Evolutionary conservation across 2,888 invertebrate species (phyloP).

Genomic region (Caenorhabditis panamensis): DNA sequence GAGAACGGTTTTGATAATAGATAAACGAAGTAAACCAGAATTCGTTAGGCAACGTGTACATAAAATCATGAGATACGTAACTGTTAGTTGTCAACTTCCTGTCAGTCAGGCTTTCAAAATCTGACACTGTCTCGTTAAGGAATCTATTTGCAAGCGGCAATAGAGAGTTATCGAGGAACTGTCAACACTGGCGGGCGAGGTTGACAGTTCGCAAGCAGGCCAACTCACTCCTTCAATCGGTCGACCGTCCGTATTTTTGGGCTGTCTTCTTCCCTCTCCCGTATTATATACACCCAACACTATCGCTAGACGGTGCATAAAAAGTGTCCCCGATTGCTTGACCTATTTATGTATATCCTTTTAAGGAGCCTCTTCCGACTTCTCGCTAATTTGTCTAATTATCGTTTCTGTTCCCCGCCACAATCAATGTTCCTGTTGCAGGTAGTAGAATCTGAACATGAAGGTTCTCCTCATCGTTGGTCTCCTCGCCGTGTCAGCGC

Average conservation of each 20-base stretch:
- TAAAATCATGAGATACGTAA: background rate
- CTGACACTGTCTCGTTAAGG: slow-evolving; percentile 9
- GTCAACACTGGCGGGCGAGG: slow-evolving; percentile 59
- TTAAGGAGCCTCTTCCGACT: slow-evolving; percentile 36
- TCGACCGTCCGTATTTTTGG: slow-evolving; percentile 47
- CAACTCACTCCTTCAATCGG: slow-evolving; percentile 59
- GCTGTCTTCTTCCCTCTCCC: slow-evolving; percentile 30
- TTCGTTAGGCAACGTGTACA: slow-evolving; percentile 43
- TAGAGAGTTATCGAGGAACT: slow-evolving; percentile 55
- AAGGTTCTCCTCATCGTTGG: slow-evolving; percentile 58
- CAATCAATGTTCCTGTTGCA: slow-evolving; percentile 26
- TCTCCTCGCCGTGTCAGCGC: slow-evolving; percentile 52
- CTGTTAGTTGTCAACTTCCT: background rate
- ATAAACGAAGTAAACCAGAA: slow-evolving; percentile 11
- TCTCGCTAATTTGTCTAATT: slow-evolving; percentile 48
- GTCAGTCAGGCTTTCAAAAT: background rate
- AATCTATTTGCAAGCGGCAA: slow-evolving; percentile 44
- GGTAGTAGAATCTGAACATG: slow-evolving; percentile 49
- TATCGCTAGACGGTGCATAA: slow-evolving; percentile 50
- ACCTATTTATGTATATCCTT: slow-evolving; percentile 61
- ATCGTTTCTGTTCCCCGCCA: slow-evolving; percentile 4
- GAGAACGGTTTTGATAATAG: background rate
- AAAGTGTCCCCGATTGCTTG: slow-evolving; percentile 62
- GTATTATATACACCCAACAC: slow-evolving; percentile 44
- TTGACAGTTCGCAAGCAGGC: slow-evolving; percentile 65